Conservation (phyloP, 2,888 invertebrate species). For the Axea sp. region DNA sequence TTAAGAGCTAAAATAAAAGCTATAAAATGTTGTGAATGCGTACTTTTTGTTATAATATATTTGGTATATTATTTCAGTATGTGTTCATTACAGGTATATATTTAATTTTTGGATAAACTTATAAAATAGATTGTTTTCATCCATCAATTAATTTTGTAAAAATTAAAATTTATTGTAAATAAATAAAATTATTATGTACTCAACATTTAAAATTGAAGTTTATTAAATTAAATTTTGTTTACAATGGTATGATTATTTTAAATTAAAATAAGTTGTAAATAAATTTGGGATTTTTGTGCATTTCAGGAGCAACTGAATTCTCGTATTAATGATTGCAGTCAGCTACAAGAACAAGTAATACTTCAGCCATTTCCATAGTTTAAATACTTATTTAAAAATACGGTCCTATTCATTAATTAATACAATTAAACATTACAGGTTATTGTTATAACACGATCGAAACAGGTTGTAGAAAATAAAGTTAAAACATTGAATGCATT, state of each 20-base stretch:
- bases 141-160: background rate
- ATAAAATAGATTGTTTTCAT: too few relatives aligned
- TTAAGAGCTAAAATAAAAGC: constrained; percentile 69
- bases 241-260: too few relatives aligned
- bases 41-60: constrained; percentile 67
- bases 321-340: constrained; percentile 61
- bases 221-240: too few relatives aligned
- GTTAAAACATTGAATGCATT: constrained; percentile 1
- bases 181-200: too few relatives aligned
- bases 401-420: too few relatives aligned
- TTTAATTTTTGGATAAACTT: background rate
- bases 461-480: constrained; percentile 16
- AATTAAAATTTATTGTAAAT: too few relatives aligned
- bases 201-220: too few relatives aligned
- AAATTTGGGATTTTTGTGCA: too few relatives aligned
- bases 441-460: background rate
- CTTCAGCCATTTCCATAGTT: too few relatives aligned
- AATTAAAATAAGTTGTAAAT: background rate
- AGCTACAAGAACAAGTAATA: constrained; percentile 68
- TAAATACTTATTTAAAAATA: too few relatives aligned
- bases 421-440: constrained; percentile 18
- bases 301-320: constrained; percentile 60
- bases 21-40: constrained; percentile 65
- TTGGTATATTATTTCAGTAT: constrained; percentile 71
- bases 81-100: constrained; percentile 71